These are phyloP conservation scores for Tragelaphus eurycerus DNA, from an alignment of 2,797 vertebrate genomes.

Conservation along the genomic window DNA sequence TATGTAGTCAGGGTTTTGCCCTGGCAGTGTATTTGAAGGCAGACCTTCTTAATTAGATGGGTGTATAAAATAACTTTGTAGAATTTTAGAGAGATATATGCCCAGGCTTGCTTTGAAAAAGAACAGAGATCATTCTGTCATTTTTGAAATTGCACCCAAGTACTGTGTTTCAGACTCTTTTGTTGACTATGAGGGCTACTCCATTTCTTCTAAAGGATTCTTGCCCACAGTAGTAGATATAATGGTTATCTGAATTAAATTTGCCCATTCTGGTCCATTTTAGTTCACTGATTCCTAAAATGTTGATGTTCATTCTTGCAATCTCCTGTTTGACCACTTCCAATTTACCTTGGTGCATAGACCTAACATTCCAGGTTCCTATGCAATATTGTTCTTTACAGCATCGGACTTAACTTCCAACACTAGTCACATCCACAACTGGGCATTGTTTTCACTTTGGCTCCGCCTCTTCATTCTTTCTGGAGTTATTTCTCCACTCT, in stretches of 20 bases:
- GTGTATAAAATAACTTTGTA: neutral
- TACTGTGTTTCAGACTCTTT: neutral
- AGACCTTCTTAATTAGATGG: conserved; percentile 32
- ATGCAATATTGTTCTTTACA: neutral
- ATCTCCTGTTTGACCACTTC: neutral
- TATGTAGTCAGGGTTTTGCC: conserved; percentile 15
- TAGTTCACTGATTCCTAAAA: neutral
- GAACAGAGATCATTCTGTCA: neutral
- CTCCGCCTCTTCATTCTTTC: neutral
- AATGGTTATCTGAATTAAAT: neutral
- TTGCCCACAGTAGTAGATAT: neutral
- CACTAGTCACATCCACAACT: neutral
- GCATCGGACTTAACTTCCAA: neutral
- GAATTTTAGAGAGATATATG: neutral
- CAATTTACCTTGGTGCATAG: neutral
- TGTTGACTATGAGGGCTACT: neutral
- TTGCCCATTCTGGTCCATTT: neutral
- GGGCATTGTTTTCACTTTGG: neutral
- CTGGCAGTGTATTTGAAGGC: neutral
- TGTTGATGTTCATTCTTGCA: neutral
- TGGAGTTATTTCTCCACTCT: neutral
- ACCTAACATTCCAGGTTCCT: neutral
- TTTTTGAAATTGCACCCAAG: neutral
- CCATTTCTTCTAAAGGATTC: neutral
- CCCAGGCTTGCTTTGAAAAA: neutral